Evolutionary conservation across 2,113 vertebrate genomes (phyloP).

Genomic region (Connochaetes taurinus): DNA sequence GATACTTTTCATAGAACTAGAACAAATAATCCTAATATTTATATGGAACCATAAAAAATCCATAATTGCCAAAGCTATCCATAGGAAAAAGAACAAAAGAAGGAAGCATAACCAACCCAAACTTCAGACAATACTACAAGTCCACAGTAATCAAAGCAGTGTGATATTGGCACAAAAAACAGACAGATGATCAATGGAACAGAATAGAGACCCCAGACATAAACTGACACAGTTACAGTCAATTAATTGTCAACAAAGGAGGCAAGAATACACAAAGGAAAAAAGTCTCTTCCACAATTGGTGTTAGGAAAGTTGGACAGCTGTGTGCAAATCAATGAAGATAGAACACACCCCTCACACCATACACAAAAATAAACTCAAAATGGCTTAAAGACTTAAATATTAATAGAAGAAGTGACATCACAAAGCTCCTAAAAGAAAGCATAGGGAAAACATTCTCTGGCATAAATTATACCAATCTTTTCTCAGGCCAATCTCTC

Average conservation of each 20-base stretch:
- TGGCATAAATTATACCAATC: not conserved
- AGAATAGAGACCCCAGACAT: not conserved
- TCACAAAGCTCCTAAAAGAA: not conserved
- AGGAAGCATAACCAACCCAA: not conserved
- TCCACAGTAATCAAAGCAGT: not conserved
- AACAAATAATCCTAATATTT: not conserved
- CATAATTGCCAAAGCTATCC: not conserved
- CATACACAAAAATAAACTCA: not conserved
- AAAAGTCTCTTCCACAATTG: not conserved
- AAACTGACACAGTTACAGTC: not conserved
- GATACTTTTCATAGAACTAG: not conserved
- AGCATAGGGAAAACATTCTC: not conserved
- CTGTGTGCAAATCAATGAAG: not conserved
- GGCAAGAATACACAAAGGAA: not conserved
- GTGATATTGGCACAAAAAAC: not conserved
- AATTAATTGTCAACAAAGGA: not conserved
- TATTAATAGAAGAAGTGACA: not conserved
- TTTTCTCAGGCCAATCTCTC: not conserved
- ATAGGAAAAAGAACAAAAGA: not conserved
- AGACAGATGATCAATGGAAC: not conserved
- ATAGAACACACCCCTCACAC: not conserved
- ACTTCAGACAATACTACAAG: not conserved
- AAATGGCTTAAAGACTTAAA: not conserved
- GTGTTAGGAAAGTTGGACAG: not conserved
- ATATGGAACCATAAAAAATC: not conserved